Conservation (phyloP, 2,888 invertebrate species). For the Metopia argyrocephala region DNA sequence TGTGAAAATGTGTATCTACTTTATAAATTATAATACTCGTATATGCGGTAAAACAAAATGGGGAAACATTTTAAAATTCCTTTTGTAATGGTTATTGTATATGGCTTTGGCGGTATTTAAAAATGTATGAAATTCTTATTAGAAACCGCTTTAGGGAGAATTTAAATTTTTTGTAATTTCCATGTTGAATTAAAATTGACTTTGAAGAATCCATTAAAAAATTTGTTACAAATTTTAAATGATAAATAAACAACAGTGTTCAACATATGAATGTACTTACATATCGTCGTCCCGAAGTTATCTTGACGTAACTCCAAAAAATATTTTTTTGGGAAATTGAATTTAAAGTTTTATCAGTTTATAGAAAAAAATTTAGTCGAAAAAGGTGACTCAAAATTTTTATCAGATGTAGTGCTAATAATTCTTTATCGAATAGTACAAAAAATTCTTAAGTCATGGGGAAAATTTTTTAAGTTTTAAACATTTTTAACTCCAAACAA, state of each 20-base stretch:
- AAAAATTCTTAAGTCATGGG: too few relatives aligned
- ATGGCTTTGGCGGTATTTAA: neutral
- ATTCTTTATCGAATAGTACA: too few relatives aligned
- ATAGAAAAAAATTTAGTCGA: too few relatives aligned
- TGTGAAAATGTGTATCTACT: conserved; percentile 7
- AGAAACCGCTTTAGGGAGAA: neutral
- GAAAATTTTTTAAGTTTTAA: too few relatives aligned
- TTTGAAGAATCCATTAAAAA: conserved; percentile 43
- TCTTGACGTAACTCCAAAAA: too few relatives aligned
- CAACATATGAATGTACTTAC: neutral
- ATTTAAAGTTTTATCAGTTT: too few relatives aligned
- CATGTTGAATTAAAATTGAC: conserved; percentile 1
- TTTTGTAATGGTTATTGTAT: neutral
- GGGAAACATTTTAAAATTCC: conserved; percentile 7
- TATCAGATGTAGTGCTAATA: too few relatives aligned
- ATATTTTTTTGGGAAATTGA: too few relatives aligned
- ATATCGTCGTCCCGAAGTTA: too few relatives aligned
- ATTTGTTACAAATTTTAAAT: conserved; percentile 29
- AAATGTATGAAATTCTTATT: neutral
- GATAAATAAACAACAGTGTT: neutral
- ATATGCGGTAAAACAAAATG: conserved; percentile 2
- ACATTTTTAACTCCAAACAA: too few relatives aligned
- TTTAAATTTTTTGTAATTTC: neutral
- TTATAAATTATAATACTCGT: conserved; percentile 18
- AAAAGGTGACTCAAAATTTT: too few relatives aligned